phyloP scores from a whole-genome alignment of 2,888 invertebrate species.

The Formica aserva region DNA sequence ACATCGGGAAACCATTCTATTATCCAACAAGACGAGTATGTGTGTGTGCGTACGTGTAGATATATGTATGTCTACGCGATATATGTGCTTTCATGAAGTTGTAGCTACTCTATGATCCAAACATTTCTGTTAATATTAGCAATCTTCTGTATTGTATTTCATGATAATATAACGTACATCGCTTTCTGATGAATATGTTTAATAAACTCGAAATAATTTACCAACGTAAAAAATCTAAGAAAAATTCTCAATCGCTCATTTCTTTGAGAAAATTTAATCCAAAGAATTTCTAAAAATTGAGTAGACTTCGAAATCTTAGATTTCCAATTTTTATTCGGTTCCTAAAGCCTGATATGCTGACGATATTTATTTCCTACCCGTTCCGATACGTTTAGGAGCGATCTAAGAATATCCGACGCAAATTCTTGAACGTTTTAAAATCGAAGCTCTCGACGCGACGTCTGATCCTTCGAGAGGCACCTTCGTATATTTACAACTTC shows the following conservation, averaged over 20 bases:
- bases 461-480: constrained; percentile 8
- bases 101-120: constrained; percentile 16
- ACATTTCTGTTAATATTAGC: constrained; percentile 20
- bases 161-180: not conserved
- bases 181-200: not conserved
- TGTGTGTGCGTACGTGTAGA: too few species aligned
- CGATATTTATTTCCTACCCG: not conserved
- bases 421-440: not conserved
- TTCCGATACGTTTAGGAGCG: not conserved
- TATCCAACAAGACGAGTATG: constrained; percentile 56
- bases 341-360: not conserved
- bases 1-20: constrained; percentile 72
- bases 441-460: not conserved
- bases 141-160: not conserved
- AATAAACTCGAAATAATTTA: not conserved
- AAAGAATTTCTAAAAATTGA: not conserved
- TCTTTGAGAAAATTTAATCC: not conserved
- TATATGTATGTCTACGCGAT: too few species aligned
- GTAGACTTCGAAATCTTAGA: not conserved
- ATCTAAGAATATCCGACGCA: constrained; percentile 34
- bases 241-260: not conserved
- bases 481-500: constrained; percentile 14
- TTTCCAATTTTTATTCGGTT: not conserved
- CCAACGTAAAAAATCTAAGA: not conserved
- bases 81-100: constrained; percentile 19